phyloP scores from a whole-genome alignment of 2,888 invertebrate species.

The Hypercompe scribonia region DNA sequence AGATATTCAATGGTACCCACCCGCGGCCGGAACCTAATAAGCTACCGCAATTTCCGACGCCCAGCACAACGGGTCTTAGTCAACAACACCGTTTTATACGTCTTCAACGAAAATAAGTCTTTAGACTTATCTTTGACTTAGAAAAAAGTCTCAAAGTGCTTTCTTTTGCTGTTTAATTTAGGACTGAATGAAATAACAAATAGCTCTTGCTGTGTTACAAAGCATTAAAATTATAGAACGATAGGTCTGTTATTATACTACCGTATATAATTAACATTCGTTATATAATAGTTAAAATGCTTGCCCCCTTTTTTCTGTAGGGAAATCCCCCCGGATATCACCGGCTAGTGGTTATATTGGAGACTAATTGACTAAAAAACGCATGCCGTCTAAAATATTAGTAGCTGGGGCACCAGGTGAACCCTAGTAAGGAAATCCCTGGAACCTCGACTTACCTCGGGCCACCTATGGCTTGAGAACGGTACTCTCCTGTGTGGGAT shows the following conservation, averaged over 20 bases:
- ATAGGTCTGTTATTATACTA: background rate
- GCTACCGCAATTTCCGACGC: constrained; percentile 80
- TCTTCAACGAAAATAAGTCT: constrained; percentile 62
- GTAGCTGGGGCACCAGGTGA: too few relatives aligned
- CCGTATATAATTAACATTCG: too few relatives aligned
- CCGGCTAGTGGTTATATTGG: too few relatives aligned
- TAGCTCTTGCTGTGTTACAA: background rate
- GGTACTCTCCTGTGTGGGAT: too few relatives aligned
- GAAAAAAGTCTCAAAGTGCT: constrained; percentile 33
- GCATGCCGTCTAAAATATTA: too few relatives aligned
- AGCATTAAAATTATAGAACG: background rate
- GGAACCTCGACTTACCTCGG: too few relatives aligned
- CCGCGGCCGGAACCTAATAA: constrained; percentile 79
- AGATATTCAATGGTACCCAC: constrained; percentile 70
- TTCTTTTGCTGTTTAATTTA: constrained; percentile 1
- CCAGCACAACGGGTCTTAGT: constrained; percentile 66
- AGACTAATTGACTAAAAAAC: too few relatives aligned
- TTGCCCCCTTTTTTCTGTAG: too few relatives aligned
- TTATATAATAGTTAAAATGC: too few relatives aligned
- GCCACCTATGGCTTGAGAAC: too few relatives aligned
- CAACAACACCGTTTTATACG: constrained; percentile 71
- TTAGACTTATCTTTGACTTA: constrained; percentile 41
- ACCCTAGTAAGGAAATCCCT: too few relatives aligned
- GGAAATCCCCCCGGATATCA: too few relatives aligned
- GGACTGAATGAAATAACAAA: background rate